phyloP scores from a whole-genome alignment of 1,140 invertebrate species.

The Drosophila nikananu region DNA sequence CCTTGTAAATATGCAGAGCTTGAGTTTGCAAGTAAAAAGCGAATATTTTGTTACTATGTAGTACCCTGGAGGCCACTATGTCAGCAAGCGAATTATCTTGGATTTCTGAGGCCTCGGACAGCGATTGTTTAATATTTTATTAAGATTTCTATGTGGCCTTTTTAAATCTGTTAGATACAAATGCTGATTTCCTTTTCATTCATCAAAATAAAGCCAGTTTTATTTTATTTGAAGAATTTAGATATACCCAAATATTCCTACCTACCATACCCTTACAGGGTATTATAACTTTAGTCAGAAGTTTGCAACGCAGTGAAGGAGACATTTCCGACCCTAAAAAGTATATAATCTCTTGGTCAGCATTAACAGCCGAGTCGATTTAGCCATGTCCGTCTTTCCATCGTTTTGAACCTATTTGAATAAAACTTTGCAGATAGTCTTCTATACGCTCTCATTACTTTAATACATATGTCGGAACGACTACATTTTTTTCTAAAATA shows the following conservation, averaged over 20 bases:
- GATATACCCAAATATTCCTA: neutral
- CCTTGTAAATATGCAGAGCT: constrained; percentile 27
- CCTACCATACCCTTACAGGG: no score
- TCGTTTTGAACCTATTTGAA: no score
- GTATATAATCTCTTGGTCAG: no score
- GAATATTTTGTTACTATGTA: neutral
- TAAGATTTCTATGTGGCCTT: neutral
- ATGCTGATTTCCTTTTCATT: neutral
- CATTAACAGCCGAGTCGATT: no score
- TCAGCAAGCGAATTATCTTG: constrained; percentile 1
- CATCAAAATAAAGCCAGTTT: neutral
- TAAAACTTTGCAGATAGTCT: no score
- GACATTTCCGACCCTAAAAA: no score
- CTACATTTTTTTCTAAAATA: no score
- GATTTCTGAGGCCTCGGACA: neutral
- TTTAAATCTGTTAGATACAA: neutral
- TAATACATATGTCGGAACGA: no score
- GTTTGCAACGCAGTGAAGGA: no score
- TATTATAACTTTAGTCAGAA: no score
- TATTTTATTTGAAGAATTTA: neutral
- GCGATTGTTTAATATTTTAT: constrained; percentile 4
- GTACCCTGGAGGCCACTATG: neutral
- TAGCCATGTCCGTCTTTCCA: no score
- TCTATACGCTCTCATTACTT: no score
- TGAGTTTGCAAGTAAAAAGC: constrained; percentile 8